A percentile compares a stretch with the other conserved stretches of the same genome.
Evolutionary conservation across 2,888 invertebrate species (phyloP).

Genomic region (Sycophila texana): DNA sequence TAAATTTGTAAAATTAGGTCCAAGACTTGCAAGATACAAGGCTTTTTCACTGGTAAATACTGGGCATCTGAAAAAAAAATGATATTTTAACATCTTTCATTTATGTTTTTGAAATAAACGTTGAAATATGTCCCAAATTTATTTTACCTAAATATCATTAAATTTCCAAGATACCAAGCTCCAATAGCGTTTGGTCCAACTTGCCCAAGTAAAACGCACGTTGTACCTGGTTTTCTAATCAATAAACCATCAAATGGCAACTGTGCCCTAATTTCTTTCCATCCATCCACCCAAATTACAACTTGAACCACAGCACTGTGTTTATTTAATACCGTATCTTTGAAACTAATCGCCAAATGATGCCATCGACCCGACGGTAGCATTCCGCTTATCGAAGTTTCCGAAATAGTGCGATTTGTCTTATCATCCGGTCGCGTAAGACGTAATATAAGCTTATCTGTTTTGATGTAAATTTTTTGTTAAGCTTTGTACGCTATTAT

Average conservation of each 20-base stretch:
- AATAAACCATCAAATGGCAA: conserved; percentile 80
- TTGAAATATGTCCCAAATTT: not conserved
- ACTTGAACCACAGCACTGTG: conserved; percentile 80
- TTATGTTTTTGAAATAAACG: not conserved
- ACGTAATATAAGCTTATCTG: conserved; percentile 77
- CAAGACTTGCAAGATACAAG: conserved; percentile 78
- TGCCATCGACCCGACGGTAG: conserved; percentile 78
- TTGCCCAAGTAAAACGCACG: conserved; percentile 78
- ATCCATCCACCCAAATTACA: conserved; percentile 79
- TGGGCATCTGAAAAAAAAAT: conserved; percentile 75
- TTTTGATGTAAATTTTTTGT: not conserved
- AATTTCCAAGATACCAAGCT: conserved; percentile 78
- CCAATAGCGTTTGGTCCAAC: conserved; percentile 71
- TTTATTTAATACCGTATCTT: conserved; percentile 78
- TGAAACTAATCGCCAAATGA: conserved; percentile 79
- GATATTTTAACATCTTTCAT: not conserved
- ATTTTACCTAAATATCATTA: conserved; percentile 77
- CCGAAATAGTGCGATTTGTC: conserved; percentile 77
- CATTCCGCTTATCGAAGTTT: conserved; percentile 76
- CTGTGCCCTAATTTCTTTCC: conserved; percentile 78
- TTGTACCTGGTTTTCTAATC: conserved; percentile 79
- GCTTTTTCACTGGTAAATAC: conserved; percentile 77
- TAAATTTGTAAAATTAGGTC: conserved; percentile 76
- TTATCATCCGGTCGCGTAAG: conserved; percentile 78
- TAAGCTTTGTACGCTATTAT: not conserved